Evolutionary conservation across 2,113 vertebrate genomes (phyloP), one percentile per base, ranked within the genome.

Genomic region (Oryzias javanicus): DNA sequence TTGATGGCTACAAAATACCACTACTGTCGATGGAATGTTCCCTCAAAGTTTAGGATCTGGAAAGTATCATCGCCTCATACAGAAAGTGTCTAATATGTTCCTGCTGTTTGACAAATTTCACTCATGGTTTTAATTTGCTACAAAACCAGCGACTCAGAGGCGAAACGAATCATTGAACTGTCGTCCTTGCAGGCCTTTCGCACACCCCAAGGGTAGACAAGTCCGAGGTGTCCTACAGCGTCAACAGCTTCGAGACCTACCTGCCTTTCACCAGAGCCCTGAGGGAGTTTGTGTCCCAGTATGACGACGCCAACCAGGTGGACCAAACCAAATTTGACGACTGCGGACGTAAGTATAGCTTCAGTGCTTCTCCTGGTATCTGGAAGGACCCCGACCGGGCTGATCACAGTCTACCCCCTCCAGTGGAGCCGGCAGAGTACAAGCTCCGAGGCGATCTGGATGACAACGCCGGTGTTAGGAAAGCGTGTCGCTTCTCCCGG

Each of bases 401-500:
- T 35, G n/a, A 46, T 17, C 16, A 3, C 44, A 6, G 1, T 16
- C 44, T n/a, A 4, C 6, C 8, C 7, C 60, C 0, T 52, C 14
- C 65, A 98, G 96, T 54, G 0, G 1, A 41, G 0, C 95, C 96
- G 0, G 45, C 5, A 0, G 74, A 79, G 0, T 93, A 90, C 80
- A 95, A 87, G 72, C 76, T 94, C 14, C 81, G 95, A 61, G 96
- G 95, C 13, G 73, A 89, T n/a, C 73, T 91, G 16, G 94, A 89
- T 14, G 86, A 88, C 0, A 85, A 63, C 0, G 74, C 88, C 4
- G 95, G 95, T 4, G 59, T 84, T 65, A 88, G 93, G 24, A 94
- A 88, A 82, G 94, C 95, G 61, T 99, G 97, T 60, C 89, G 79
- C 6, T 99, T 99, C 89, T 67, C 50, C 55, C 92, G 93, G 27